Base-by-base conservation (phyloP, 2,113 vertebrate species). In the Eulemur rufifrons region DNA sequence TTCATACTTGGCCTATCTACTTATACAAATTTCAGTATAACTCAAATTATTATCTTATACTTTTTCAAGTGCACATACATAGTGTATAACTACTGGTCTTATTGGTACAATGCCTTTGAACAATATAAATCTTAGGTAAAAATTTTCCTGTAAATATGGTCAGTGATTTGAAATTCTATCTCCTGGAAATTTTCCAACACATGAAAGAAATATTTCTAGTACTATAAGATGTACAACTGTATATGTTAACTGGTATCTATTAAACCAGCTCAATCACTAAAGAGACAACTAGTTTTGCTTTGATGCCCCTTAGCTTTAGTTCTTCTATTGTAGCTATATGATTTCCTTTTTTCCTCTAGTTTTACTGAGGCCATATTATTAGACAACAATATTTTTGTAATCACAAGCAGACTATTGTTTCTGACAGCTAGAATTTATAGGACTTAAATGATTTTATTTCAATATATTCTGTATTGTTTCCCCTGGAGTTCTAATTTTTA, bases 81-180 rank as follows among this genome's bases (percentile, higher is more conserved):
- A 34, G 8, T 9, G 4, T 27, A 81, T 0, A 1, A 23, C 18
- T 11, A 9, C 50, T 14, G 15, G 8, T 77, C 15, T 45, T 63
- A 83, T 21, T 66, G 12, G 17, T 18, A 6, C 64, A 80, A 56
- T 47, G 1, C 0, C 52, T 56, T 95, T 64, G 14, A 81, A 15
- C 50, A 82, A 86, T 81, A 7, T 23, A 56, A 9, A 17, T 61
- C 27, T 93, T 47, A 45, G 42, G 45, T 54, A 56, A 14, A 84
- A 68, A 77, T 69, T 91, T 14, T 89, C 13, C 39, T 20, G 6
- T 6, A 83, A 20, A 74, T 45, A 50, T 73, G 2, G 2, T 90
- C 52, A 66, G 8, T 84, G 91, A 69, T 11, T 64, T 94, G 12
- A 89, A 95, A 97, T 92, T 71, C 25, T 77, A 14, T 73, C 10